Base-by-base conservation (phyloP, 2,797 vertebrate species). In the Aphelocoma californica region DNA sequence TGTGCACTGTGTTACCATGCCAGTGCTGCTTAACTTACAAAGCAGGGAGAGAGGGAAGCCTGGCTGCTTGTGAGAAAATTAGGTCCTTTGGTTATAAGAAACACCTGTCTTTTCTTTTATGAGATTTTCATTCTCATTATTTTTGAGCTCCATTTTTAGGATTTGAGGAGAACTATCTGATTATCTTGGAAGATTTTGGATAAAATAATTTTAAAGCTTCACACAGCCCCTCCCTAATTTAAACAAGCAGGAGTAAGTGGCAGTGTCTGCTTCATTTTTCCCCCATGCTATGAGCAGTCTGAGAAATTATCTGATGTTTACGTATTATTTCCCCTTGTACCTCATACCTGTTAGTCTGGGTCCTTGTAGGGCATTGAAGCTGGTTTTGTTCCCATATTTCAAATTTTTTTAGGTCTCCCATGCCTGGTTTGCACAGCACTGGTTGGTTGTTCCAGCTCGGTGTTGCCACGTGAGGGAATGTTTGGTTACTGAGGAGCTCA, bases 401-500 rank as follows among this genome's bases (percentile, higher is more conserved):
- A 2, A 18, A 2, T 8, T 25, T 25, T 53, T 67, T 57, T 40
- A 12, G 23, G 25, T 62, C 20, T 26, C 57, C 36, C 12, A 44
- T 6, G 24, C 51, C 36, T 21, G 28, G 15, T 88, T 34, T 69
- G 77, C 24, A 10, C 28, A 54, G 64, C 36, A 3, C 26, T 31
- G 29, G 45, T 38, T 0, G 0, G 8, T 24, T 70, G 32, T 67
- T 77, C 34, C 79, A 38, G 12, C 31, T 31, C 14, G 0, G 11
- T 51, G 23, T 62, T 87, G 51, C 66, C 81, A 53, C 8, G 18
- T 18, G 54, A 53, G 38, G 51, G 31, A 18, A 31, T 21, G 61
- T 56, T 84, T 61, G 40, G 29, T 53, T 69, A 6, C 57, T 40
- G 62, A 29, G 38, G 74, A 58, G 5, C 20, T 45, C 45, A 7